phyloP scores from a whole-genome alignment of 2,113 vertebrate genomes.

The Leucoraja erinaceus region DNA sequence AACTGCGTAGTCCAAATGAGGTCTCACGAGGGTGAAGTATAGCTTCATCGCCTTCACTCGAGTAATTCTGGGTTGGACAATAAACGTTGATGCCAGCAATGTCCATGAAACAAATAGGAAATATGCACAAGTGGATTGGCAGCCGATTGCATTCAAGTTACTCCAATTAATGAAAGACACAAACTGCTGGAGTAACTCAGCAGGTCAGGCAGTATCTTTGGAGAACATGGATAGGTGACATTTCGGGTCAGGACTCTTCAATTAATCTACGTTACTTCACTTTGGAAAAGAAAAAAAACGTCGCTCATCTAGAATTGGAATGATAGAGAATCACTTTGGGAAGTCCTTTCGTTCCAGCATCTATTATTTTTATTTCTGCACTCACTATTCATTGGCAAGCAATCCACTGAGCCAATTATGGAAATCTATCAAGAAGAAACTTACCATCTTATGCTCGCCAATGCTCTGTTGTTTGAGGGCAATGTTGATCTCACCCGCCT shows the following conservation, averaged over 20 bases:
- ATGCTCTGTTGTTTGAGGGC: constrained; percentile 48
- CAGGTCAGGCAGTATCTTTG: too few species aligned
- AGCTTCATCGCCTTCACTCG: too few species aligned
- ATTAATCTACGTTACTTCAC: not conserved
- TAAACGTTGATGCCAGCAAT: too few species aligned
- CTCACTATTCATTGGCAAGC: not conserved
- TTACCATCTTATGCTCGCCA: constrained; percentile 47
- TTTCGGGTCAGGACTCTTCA: too few species aligned
- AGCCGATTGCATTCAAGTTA: not conserved
- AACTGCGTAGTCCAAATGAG: too few species aligned
- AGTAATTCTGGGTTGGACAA: too few species aligned
- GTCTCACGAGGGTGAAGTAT: too few species aligned
- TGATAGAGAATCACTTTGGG: not conserved
- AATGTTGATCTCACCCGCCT: constrained; percentile 49
- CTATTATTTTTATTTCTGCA: not conserved
- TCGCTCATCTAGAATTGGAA: not conserved
- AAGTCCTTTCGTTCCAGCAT: not conserved
- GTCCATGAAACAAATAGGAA: too few species aligned
- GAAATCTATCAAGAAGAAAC: not conserved
- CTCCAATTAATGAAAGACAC: not conserved
- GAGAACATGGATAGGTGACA: too few species aligned
- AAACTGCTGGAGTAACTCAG: too few species aligned
- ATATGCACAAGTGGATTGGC: too few species aligned
- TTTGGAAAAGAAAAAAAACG: not conserved
- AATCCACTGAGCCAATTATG: not conserved